These are phyloP conservation scores for Neodiprion virginianus DNA, from an alignment of 1,140 invertebrate genomes.

Conservation along the genomic window DNA sequence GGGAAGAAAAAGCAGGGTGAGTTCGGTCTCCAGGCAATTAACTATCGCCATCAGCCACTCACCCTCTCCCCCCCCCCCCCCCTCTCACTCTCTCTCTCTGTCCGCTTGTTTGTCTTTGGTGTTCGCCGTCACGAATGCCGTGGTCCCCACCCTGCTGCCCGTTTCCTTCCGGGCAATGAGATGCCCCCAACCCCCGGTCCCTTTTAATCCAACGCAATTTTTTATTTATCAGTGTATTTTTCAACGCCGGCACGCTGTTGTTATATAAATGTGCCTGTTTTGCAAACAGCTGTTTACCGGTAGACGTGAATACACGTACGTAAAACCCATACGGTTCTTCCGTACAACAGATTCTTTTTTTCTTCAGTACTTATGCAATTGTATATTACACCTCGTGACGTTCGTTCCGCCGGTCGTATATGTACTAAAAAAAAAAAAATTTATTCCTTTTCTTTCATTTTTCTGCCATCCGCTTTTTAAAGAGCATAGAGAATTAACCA, in stretches of 20 bases:
- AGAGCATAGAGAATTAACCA: too few species aligned
- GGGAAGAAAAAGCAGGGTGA: background rate
- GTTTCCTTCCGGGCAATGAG: background rate
- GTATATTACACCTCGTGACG: too few species aligned
- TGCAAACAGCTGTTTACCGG: too few species aligned
- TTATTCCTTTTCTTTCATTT: too few species aligned
- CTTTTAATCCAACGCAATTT: background rate
- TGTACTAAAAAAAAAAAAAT: too few species aligned
- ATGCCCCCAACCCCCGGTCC: background rate
- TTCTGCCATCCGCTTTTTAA: too few species aligned
- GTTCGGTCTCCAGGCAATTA: background rate
- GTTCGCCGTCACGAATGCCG: background rate
- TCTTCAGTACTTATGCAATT: too few species aligned
- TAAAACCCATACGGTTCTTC: too few species aligned
- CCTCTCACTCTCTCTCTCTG: conserved; percentile 10
- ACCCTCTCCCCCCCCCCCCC: conserved; percentile 13
- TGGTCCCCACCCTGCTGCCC: background rate
- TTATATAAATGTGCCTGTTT: too few species aligned
- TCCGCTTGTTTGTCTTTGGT: background rate
- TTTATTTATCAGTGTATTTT: background rate
- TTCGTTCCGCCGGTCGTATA: too few species aligned
- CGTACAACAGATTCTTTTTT: too few species aligned
- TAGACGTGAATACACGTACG: too few species aligned
- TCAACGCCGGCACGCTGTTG: background rate
- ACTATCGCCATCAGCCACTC: conserved; percentile 14